Evolutionary conservation across 2,888 invertebrate genomes (phyloP).

Genomic region (Scaptomyza caliginosa): DNA sequence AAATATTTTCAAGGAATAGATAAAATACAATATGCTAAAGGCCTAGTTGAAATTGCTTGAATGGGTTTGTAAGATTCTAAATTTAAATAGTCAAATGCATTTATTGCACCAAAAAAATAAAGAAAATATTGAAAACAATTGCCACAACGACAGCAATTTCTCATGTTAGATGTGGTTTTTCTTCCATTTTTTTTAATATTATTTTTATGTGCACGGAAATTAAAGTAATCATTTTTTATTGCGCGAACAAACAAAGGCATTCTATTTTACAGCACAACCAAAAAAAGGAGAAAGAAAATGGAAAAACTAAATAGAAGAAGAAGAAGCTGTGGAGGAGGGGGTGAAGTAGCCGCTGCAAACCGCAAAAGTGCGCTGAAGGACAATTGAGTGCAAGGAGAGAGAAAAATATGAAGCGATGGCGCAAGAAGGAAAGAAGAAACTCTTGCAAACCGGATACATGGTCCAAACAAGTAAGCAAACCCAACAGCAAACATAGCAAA

Average conservation of each 20-base stretch:
- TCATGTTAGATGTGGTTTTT: conserved; percentile 69
- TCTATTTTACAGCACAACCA: conserved; percentile 63
- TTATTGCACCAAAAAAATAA: not conserved
- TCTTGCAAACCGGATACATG: conserved; percentile 58
- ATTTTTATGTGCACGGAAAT: conserved; percentile 73
- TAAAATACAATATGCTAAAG: too few relatives aligned
- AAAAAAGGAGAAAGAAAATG: conserved; percentile 7
- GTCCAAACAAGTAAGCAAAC: conserved; percentile 51
- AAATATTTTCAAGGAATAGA: not conserved
- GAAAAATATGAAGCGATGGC: conserved; percentile 66
- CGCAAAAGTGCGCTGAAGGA: conserved; percentile 72
- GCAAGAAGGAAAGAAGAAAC: conserved; percentile 36
- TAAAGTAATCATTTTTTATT: conserved; percentile 79
- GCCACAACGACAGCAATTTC: conserved; percentile 70
- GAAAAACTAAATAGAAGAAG: not conserved
- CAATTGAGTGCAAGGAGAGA: conserved; percentile 67
- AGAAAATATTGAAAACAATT: conserved; percentile 15
- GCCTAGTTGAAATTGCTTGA: too few relatives aligned
- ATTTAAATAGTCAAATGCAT: not conserved
- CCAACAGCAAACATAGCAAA: conserved; percentile 1
- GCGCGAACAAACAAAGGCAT: conserved; percentile 80
- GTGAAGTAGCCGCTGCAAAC: conserved; percentile 35
- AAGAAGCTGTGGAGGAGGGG: conserved; percentile 1
- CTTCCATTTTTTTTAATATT: too few relatives aligned
- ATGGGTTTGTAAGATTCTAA: too few relatives aligned